These are phyloP conservation scores for Gobionotothen gibberifrons DNA, from an alignment of 2,797 vertebrate species.

Conservation along the genomic window DNA sequence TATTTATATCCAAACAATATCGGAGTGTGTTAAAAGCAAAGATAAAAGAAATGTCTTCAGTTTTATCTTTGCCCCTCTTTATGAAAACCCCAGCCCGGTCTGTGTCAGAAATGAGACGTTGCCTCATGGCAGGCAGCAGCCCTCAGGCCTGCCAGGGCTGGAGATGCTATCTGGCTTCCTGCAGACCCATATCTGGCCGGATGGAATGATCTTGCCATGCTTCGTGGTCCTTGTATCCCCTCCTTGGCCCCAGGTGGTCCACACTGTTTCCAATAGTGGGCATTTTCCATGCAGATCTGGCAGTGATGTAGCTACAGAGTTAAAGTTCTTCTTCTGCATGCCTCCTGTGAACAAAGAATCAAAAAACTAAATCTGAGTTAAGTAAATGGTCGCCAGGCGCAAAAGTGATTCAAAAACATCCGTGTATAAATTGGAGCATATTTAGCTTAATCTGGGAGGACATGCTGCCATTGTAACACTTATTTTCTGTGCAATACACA, in stretches of 20 bases:
- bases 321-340: not conserved
- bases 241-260: constrained; percentile 38
- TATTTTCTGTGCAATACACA: no score
- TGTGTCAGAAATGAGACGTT: constrained; percentile 38
- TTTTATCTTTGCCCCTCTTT: constrained; percentile 18
- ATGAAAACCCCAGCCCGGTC: constrained; percentile 30
- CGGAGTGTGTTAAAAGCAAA: no score
- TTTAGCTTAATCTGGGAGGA: no score
- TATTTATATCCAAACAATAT: no score
- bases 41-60: no score
- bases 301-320: not conserved
- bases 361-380: not conserved
- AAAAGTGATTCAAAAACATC: not conserved
- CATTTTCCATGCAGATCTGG: not conserved
- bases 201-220: constrained; percentile 49
- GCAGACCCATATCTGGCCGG: constrained; percentile 57
- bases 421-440: not conserved
- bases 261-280: constrained; percentile 17
- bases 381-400: not conserved
- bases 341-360: not conserved
- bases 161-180: constrained; percentile 78
- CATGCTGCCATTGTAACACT: no score
- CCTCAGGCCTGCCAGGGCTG: constrained; percentile 44
- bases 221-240: constrained; percentile 38
- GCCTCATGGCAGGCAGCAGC: constrained; percentile 39